These are phyloP conservation scores for Acronicta leporina DNA, from an alignment of 2,888 invertebrate species.

Conservation along the genomic window DNA sequence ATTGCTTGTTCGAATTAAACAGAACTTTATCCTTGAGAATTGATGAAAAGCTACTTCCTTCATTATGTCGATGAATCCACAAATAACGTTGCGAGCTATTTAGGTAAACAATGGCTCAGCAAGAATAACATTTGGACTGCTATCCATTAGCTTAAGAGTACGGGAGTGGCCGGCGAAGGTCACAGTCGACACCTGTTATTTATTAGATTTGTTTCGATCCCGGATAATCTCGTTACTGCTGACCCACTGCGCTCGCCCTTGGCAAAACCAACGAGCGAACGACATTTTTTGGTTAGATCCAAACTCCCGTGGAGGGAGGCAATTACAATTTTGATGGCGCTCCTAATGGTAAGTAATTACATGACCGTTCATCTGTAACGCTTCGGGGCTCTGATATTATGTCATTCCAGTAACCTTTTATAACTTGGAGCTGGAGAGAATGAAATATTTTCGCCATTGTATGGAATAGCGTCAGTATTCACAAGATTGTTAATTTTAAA, in stretches of 20 bases:
- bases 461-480: constrained; percentile 2
- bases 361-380: constrained; percentile 32
- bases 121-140: constrained; percentile 50
- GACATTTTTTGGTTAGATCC: constrained; percentile 51
- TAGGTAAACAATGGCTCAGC: constrained; percentile 55
- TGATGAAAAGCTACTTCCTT: constrained; percentile 6
- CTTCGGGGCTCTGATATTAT: constrained; percentile 31
- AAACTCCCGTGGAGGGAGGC: constrained; percentile 27
- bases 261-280: constrained; percentile 40
- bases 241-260: constrained; percentile 58
- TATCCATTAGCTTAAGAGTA: constrained; percentile 61
- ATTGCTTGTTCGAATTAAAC: constrained; percentile 1
- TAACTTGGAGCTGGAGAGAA: constrained; percentile 11
- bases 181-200: constrained; percentile 78
- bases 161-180: constrained; percentile 68
- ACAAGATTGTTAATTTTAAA: background rate
- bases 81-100: constrained; percentile 47
- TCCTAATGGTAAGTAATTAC: constrained; percentile 46
- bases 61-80: constrained; percentile 31
- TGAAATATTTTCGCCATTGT: constrained; percentile 8
- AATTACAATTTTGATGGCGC: constrained; percentile 45
- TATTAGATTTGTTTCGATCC: constrained; percentile 85
- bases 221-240: constrained; percentile 79
- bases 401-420: constrained; percentile 22
- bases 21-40: background rate